These are phyloP conservation scores for Pristionchus maxplancki DNA, from an alignment of 2,888 invertebrate genomes.

Conservation along the genomic window DNA sequence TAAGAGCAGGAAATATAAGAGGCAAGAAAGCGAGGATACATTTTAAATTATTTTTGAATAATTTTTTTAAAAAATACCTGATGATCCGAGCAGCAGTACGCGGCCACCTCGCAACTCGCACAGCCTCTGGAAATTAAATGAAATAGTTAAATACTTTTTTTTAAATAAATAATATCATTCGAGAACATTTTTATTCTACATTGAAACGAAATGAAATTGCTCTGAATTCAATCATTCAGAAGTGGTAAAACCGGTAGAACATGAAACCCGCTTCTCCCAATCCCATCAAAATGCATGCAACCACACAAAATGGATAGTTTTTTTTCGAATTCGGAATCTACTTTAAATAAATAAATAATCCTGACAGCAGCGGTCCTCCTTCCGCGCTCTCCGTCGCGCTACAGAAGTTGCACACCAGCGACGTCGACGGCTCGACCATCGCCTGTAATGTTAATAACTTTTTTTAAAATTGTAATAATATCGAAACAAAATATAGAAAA, in stretches of 20 bases:
- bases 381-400: background rate
- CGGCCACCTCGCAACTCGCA: background rate
- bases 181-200: too few relatives aligned
- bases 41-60: background rate
- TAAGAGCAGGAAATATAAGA: background rate
- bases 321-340: background rate
- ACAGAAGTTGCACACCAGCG: slow-evolving; percentile 28
- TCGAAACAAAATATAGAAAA: too few relatives aligned
- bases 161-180: background rate
- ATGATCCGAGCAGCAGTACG: slow-evolving; percentile 6
- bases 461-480: too few relatives aligned
- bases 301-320: background rate
- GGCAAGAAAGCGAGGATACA: background rate
- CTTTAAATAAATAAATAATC: background rate
- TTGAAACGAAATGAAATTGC: too few relatives aligned
- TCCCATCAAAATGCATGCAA: background rate
- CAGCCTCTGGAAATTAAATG: background rate
- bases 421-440: slow-evolving; percentile 10
- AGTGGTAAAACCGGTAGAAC: background rate
- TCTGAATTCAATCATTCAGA: background rate
- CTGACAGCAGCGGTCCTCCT: background rate
- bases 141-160: background rate
- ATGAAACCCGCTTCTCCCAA: background rate
- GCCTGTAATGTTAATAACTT: too few relatives aligned
- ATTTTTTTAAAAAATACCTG: background rate